phyloP scores from a whole-genome alignment of 2,113 vertebrate species.

The Plecturocebus donacophilus region DNA sequence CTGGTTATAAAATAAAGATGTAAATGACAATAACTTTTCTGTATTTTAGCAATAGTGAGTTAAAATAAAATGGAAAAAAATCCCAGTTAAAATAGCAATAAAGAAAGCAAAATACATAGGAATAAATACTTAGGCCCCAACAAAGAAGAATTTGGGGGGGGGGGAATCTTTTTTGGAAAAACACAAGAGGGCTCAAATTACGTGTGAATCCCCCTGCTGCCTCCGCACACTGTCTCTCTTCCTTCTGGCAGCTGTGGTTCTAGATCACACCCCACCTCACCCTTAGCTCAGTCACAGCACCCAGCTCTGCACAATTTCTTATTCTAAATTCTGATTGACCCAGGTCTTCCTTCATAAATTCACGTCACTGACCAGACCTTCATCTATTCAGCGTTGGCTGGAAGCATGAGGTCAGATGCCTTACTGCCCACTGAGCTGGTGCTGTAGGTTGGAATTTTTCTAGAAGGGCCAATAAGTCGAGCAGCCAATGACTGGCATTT shows the following conservation, averaged over 20 bases:
- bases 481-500: not conserved
- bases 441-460: not conserved
- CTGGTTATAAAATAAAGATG: not conserved
- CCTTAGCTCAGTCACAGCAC: not conserved
- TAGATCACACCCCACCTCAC: not conserved
- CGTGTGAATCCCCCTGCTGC: accelerated
- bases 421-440: not conserved
- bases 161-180: not conserved
- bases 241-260: too few relatives aligned
- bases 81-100: not conserved
- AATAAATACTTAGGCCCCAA: not conserved
- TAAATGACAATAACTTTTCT: not conserved
- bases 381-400: not conserved
- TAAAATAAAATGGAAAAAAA: not conserved
- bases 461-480: not conserved
- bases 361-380: not conserved
- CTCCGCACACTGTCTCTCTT: too few relatives aligned
- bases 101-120: not conserved
- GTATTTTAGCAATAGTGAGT: not conserved
- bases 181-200: not conserved
- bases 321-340: not conserved
- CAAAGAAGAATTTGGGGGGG: not conserved
- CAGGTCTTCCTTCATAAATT: not conserved
- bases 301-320: not conserved
- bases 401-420: not conserved